Conservation (phyloP, 2,888 invertebrate genomes). For the Ophion costatus region DNA sequence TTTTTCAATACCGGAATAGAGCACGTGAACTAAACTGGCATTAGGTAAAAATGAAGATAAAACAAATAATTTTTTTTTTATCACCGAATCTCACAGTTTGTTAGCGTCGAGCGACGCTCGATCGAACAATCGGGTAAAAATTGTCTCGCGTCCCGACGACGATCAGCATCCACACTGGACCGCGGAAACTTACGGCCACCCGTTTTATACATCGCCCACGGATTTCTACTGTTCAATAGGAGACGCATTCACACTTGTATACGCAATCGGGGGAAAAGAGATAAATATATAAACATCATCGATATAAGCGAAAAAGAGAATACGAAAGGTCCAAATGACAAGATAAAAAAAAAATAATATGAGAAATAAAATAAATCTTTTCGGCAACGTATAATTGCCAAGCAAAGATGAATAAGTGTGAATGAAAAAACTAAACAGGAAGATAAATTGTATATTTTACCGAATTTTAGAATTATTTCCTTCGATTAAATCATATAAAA, state of each 20-base stretch:
- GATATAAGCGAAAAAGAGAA: background rate
- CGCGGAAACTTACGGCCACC: conserved; percentile 75
- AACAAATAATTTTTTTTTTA: background rate
- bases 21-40: too few relatives aligned
- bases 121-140: conserved; percentile 57
- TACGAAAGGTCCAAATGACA: background rate
- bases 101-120: conserved; percentile 37
- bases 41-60: too few relatives aligned
- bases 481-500: too few relatives aligned
- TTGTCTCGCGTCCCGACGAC: conserved; percentile 69
- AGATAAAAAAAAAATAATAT: conserved; percentile 18
- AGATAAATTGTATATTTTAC: too few relatives aligned
- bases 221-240: conserved; percentile 62
- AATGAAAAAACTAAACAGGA: too few relatives aligned
- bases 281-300: background rate
- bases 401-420: too few relatives aligned
- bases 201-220: conserved; percentile 83
- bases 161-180: conserved; percentile 76
- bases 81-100: background rate
- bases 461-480: too few relatives aligned
- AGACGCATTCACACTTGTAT: conserved; percentile 37
- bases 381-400: too few relatives aligned
- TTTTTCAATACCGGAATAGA: too few relatives aligned
- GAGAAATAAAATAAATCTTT: too few relatives aligned
- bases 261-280: conserved; percentile 43